Conservation (phyloP, 2,888 invertebrate species). For the Biston stratarius region DNA sequence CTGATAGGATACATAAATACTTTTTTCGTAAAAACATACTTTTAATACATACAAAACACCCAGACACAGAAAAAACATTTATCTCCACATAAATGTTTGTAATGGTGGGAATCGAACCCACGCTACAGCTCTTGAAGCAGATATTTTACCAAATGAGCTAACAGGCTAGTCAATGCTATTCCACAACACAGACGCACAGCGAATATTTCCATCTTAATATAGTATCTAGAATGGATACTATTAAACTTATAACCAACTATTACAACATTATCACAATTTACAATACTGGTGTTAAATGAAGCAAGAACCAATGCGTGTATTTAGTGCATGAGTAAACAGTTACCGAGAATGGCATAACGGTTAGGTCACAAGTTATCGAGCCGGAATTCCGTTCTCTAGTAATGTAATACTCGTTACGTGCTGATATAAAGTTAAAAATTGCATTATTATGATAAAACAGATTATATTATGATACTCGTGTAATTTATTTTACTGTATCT, state of each 20-base stretch:
- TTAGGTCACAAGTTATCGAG: slow-evolving; percentile 32
- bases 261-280: slow-evolving; percentile 15
- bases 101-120: no score
- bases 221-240: no score
- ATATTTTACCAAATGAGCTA: no score
- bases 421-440: slow-evolving; percentile 19
- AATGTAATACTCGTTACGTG: slow-evolving; percentile 27
- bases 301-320: slow-evolving; percentile 21
- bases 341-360: slow-evolving; percentile 30
- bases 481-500: slow-evolving; percentile 1
- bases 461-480: background rate
- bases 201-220: no score
- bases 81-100: no score
- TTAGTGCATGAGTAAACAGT: slow-evolving; percentile 24
- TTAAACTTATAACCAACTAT: background rate
- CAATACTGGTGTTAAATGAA: slow-evolving; percentile 17
- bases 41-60: no score
- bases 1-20: no score
- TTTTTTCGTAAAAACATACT: no score
- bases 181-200: no score
- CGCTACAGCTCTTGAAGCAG: no score
- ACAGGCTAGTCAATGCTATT: no score
- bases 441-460: slow-evolving; percentile 10
- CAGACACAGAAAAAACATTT: no score
- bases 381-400: slow-evolving; percentile 33